phyloP scores from a whole-genome alignment of 2,797 vertebrate species.

The Rhabdomys pumilio region DNA sequence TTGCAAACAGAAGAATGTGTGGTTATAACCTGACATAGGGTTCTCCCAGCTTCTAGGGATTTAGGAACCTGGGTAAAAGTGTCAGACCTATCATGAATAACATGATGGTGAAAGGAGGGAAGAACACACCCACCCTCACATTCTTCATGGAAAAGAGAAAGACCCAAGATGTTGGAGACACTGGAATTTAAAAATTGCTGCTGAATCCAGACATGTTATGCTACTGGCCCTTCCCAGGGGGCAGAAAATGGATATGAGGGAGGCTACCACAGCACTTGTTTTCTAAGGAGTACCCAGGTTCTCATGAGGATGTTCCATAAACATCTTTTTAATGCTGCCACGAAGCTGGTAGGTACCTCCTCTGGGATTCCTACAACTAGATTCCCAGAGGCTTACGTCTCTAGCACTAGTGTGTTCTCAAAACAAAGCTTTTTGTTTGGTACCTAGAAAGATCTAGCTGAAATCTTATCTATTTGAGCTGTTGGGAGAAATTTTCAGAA shows the following conservation, averaged over 20 bases:
- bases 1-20: neutral
- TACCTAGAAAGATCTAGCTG: neutral
- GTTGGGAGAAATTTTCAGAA: neutral
- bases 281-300: neutral
- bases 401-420: neutral
- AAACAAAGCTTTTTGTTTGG: neutral
- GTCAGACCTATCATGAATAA: neutral
- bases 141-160: neutral
- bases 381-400: neutral
- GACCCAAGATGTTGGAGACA: neutral
- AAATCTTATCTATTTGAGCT: neutral
- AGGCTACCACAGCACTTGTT: neutral
- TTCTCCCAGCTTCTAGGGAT: neutral
- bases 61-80: neutral
- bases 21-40: neutral
- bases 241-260: neutral
- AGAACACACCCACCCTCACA: neutral
- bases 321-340: neutral
- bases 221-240: neutral
- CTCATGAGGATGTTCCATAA: neutral
- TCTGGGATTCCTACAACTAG: slow-evolving; percentile 16
- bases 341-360: neutral
- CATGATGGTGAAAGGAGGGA: neutral
- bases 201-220: neutral
- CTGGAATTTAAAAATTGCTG: neutral